phyloP scores from a whole-genome alignment of 2,113 vertebrate species.

The Formicarius rufipectus region DNA sequence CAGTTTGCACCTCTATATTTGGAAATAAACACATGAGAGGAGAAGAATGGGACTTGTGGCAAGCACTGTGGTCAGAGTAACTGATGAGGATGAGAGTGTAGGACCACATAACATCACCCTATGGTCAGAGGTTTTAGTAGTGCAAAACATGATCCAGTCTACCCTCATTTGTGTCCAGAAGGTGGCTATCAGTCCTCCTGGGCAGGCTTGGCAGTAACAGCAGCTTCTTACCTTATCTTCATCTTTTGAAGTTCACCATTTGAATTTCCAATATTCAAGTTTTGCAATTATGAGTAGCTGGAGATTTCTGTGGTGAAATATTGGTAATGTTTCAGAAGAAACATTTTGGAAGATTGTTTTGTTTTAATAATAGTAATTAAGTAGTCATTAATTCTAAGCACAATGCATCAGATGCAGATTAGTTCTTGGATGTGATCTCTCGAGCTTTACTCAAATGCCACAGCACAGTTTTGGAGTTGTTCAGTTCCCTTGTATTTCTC shows the following conservation, averaged over 20 bases:
- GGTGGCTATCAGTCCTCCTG: not conserved
- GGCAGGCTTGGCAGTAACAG: not conserved
- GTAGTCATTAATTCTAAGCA: not conserved
- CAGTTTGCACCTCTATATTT: not conserved
- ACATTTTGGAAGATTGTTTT: not conserved
- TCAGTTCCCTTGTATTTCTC: not conserved
- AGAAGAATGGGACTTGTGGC: not conserved
- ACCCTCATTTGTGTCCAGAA: not conserved
- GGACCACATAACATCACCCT: not conserved
- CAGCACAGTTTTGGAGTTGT: not conserved
- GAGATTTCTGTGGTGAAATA: not conserved
- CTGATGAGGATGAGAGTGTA: not conserved
- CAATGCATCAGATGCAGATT: not conserved
- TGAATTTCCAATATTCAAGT: not conserved
- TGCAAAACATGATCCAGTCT: not conserved
- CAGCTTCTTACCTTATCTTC: not conserved
- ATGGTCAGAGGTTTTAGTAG: not conserved
- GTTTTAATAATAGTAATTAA: not conserved
- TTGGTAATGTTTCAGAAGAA: slow-evolving; percentile 1
- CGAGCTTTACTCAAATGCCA: not conserved
- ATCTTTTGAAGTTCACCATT: not conserved
- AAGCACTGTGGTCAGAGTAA: not conserved
- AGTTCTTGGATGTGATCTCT: slow-evolving; percentile 6
- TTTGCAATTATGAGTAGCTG: not conserved
- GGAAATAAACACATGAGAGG: not conserved